Evolutionary conservation across 2,113 vertebrate species (phyloP).

Genomic region (Aleadryas rufinucha): DNA sequence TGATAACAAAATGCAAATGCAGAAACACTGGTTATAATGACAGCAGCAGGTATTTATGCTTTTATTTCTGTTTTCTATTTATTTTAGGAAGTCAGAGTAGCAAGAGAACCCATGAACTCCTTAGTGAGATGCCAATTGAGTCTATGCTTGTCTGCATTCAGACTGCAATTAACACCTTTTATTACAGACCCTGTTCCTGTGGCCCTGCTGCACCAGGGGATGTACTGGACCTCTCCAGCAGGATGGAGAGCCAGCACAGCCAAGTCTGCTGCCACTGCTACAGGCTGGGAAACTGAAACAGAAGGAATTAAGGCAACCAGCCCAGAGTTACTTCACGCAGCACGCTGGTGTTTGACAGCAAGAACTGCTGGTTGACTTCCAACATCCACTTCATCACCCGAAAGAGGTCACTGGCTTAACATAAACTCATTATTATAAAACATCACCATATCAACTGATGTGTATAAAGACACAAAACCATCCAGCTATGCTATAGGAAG

Average conservation of each 20-base stretch:
- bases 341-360: fast-evolving
- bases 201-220: neutral
- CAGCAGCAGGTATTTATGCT: constrained; percentile 50
- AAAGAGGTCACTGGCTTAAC: neutral
- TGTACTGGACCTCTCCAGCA: neutral
- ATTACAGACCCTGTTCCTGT: fast-evolving
- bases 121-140: neutral
- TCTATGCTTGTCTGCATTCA: neutral
- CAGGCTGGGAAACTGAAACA: neutral
- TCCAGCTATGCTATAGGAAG: neutral
- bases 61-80: neutral
- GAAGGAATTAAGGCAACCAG: neutral
- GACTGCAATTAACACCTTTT: neutral
- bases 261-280: neutral
- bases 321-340: neutral
- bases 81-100: neutral
- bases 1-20: constrained; percentile 69
- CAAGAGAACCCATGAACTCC: neutral
- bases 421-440: neutral
- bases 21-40: constrained; percentile 70
- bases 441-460: neutral
- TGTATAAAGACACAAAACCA: neutral
- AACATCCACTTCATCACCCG: neutral
- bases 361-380: neutral
- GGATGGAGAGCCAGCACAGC: neutral